These are phyloP conservation scores for Rhinoptilus africanus DNA, from an alignment of 2,113 vertebrate species.

Conservation along the genomic window DNA sequence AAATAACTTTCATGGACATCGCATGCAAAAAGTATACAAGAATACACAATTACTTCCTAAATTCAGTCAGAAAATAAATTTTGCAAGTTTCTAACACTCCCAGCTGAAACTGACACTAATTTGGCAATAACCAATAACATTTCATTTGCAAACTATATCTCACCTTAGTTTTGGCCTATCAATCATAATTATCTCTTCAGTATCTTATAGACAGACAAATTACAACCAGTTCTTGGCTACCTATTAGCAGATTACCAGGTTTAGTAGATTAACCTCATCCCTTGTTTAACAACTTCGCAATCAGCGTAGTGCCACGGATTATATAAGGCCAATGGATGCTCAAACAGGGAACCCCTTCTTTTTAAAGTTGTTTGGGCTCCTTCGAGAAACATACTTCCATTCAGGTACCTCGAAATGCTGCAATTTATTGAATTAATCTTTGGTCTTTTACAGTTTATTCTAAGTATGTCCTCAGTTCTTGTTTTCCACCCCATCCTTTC, in stretches of 20 bases:
- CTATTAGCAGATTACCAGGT: not conserved
- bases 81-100: not conserved
- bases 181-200: not conserved
- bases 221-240: not conserved
- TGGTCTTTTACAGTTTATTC: not conserved
- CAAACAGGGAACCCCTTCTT: not conserved
- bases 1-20: not conserved
- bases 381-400: not conserved
- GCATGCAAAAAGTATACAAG: not conserved
- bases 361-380: not conserved
- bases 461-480: not conserved
- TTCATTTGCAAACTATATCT: not conserved
- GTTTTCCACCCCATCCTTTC: not conserved
- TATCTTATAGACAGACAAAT: not conserved
- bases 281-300: not conserved
- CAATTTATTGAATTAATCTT: not conserved
- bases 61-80: not conserved
- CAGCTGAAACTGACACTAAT: not conserved
- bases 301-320: not conserved
- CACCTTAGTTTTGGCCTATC: not conserved
- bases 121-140: not conserved
- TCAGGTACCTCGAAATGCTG: not conserved
- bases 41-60: not conserved
- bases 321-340: not conserved
- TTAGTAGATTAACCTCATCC: not conserved